Percentiles rank a stretch among this genome's conserved stretches.
Evolutionary conservation across 2,797 vertebrate species (phyloP).

Genomic region (Adrianichthys oophorus): DNA sequence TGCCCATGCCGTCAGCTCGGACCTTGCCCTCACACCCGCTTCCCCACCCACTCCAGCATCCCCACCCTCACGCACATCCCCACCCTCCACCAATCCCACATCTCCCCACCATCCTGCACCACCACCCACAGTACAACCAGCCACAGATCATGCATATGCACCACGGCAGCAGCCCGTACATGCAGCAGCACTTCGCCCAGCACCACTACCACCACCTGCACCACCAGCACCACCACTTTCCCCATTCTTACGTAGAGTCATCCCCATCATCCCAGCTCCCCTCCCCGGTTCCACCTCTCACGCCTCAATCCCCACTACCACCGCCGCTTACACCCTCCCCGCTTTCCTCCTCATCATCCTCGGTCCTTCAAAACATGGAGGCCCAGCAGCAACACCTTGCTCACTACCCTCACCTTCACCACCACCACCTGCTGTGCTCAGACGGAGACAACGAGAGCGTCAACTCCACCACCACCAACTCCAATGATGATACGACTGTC

Average conservation of each 20-base stretch:
- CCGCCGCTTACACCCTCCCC: slow-evolving; percentile 72
- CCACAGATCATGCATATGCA: slow-evolving; percentile 71
- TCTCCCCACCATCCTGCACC: slow-evolving; percentile 73
- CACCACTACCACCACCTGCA: slow-evolving; percentile 75
- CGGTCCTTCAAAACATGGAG: slow-evolving; percentile 74
- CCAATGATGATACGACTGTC: slow-evolving; percentile 85
- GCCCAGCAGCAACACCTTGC: slow-evolving; percentile 69
- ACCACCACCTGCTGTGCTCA: slow-evolving; percentile 75
- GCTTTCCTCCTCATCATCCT: slow-evolving; percentile 71
- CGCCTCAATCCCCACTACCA: slow-evolving; percentile 65
- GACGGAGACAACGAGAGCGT: slow-evolving; percentile 93
- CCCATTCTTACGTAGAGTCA: slow-evolving; percentile 63
- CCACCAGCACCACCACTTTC: slow-evolving; percentile 65
- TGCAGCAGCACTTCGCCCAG: slow-evolving; percentile 68
- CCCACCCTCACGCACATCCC: slow-evolving; percentile 50
- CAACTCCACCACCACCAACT: slow-evolving; percentile 93
- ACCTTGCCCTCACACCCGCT: slow-evolving; percentile 72
- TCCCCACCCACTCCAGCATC: slow-evolving; percentile 50
- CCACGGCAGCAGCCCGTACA: slow-evolving; percentile 55
- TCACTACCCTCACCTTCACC: slow-evolving; percentile 57
- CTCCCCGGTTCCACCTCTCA: slow-evolving; percentile 61
- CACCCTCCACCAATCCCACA: slow-evolving; percentile 53
- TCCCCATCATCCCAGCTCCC: slow-evolving; percentile 73
- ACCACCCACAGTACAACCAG: slow-evolving; percentile 63
- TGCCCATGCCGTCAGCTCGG: slow-evolving; percentile 75